Percentiles rank a stretch among this genome's conserved stretches.
phyloP scores from a whole-genome alignment of 2,797 vertebrate species.

The Poeciliopsis presidionis region DNA sequence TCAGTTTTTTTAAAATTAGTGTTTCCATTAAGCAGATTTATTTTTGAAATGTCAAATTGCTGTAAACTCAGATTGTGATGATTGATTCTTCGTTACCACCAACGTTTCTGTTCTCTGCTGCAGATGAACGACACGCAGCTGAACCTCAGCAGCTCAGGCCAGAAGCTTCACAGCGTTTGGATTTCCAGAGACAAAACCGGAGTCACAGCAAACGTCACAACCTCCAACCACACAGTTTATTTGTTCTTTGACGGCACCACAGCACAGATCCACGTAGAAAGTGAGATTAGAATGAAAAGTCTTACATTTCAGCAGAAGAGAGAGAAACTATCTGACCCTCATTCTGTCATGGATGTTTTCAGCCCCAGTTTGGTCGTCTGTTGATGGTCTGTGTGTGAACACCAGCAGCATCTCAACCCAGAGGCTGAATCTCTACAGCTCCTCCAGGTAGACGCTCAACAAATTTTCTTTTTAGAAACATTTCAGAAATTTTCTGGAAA shows the following conservation, averaged over 20 bases:
- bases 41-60: no score
- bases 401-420: neutral
- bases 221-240: slow-evolving; percentile 4
- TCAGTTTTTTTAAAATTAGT: no score
- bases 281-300: neutral
- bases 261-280: neutral
- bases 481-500: no score
- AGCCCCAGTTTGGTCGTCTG: neutral
- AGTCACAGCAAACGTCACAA: slow-evolving; percentile 30
- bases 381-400: neutral
- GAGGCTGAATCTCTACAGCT: neutral
- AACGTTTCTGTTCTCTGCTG: neutral
- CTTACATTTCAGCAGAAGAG: neutral
- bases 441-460: neutral
- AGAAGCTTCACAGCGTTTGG: slow-evolving; percentile 29
- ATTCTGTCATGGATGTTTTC: neutral
- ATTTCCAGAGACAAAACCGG: slow-evolving; percentile 26
- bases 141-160: slow-evolving; percentile 4
- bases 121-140: slow-evolving; percentile 30
- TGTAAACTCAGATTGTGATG: no score
- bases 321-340: neutral
- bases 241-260: slow-evolving; percentile 41
- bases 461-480: neutral
- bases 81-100: neutral
- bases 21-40: no score